Evolutionary conservation across 1,140 invertebrate species (phyloP), one percentile per base, ranked within the genome.

Genomic region (Monomorium pharaonis): DNA sequence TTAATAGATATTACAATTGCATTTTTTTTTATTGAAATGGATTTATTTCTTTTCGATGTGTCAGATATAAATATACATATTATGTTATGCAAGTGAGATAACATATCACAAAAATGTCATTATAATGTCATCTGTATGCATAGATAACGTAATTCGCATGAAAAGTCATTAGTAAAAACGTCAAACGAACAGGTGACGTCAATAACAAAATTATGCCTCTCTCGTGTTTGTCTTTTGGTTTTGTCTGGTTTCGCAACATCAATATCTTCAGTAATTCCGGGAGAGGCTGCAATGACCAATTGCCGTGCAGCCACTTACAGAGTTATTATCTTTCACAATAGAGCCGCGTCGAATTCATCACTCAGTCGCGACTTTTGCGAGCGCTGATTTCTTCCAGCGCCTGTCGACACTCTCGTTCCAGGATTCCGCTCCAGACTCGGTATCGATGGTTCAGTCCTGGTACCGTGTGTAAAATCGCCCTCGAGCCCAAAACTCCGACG

Each of bases 391-490:
- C 49, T 9, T 84, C 47, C 37, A 74, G 72, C 33, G 60, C 42
- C 14, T 47, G 30, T 30, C 60, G 58, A 49, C 87, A 91, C 37
- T 94, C 93, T n/a, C 88, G 86, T 54, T 93, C 92, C 21, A 95
- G 67, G 18, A 95, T 84, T 1, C 94, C 94, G 63, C 92, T 92
- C 94, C 96, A 97, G 2, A 99, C 98, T 94, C 98, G 97, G 95
- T 98, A 99, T 92, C 97, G 97, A 96, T 99, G 99, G 95, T 99
- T 99, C 24, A 99, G 95, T 12, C 97, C 97, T 69, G 96, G 95
- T 0, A 98, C 94, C 7, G 96, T 95, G 90, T 99, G 98, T 21
- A 99, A 90, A 91, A 98, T 97, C 0, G 96, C 96, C 65, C 93
- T 95, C 14, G 96, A 97, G 0, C 96, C 96, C 0, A 99, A 93